Base-by-base conservation (phyloP, 2,113 vertebrate genomes). In the Pomatorhinus ruficollis region DNA sequence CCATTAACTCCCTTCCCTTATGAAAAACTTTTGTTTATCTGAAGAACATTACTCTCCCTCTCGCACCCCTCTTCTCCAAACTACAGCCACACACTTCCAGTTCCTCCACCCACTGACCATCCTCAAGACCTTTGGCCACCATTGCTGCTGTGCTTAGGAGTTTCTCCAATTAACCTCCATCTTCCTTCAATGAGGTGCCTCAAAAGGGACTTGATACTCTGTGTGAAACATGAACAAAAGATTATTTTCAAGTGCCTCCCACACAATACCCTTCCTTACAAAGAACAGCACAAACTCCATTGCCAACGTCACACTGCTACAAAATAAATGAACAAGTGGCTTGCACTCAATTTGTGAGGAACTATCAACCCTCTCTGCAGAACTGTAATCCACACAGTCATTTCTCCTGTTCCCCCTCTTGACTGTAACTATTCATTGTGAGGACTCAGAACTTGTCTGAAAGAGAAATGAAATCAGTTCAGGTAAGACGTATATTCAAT, bases 391-490 rank as follows among this genome's bases (percentile, higher is more conserved):
- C 59, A 64, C 21, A 65, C 27, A 80, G 57, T 49, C 15, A 61
- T 65, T 96, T 80, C 59, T 90, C 40, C 50, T 45, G 27, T n/a
- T 75, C 49, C 37, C 33, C 7, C 31, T 57, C n/a, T 56, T 66
- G 94, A 77, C 33, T 44, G 60, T 17, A 68, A 39, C 31, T 69
- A 81, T 61, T 74, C 76, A 81, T 63, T 53, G 25, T 12, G 33
- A 90, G 42, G 52, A 78, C 71, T 78, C 80, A 63, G 33, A 52
- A 77, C 39, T 90, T 81, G 37, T 45, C 82, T 90, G 31, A 27
- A 93, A 94, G 59, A 93, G 49, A 96, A 96, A 86, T 74, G 7
- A 81, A 93, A 95, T 68, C 54, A 52, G 50, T 65, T 83, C 90
- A 72, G n/a, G 63, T 86, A 65, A 83, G 90, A 93, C 0, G 0